Base-by-base conservation (phyloP, 2,113 vertebrate species). In the Leiothrix lutea region DNA sequence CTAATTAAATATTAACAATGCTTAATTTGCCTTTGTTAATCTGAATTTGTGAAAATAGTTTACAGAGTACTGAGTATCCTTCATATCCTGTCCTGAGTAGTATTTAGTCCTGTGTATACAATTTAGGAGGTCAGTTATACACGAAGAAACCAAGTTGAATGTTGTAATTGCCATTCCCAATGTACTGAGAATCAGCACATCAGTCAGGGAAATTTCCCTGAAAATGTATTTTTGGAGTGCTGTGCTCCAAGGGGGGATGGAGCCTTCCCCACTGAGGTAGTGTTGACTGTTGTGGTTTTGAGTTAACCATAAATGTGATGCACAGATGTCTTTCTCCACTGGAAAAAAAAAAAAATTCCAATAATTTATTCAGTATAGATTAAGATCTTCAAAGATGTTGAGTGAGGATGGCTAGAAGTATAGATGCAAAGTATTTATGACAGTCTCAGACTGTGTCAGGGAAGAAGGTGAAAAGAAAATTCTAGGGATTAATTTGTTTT, bases 311-410 rank as follows among this genome's bases (percentile, higher is more conserved):
- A 85, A 96, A 92, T 93, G 71, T 92, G 88, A 79, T 78, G 19
- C 60, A 12, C 80, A 69, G 80, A 90, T 82, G 79, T 69, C 65
- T 73, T 87, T 61, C 67, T 73, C 66, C 50, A 66, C 87, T 93
- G 69, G 80, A 72, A 54, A 87, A 88, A 62, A 38, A 89, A 71
- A 60, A 47, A 77, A 74, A 54, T 86, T 56, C 73, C 50, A 77
- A 44, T 54, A 88, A 83, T 83, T 85, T 94, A 80, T 87, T 97
- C 86, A 69, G 4, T 94, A 53, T 11, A 40, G 80, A 90, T 93
- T 90, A 91, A 92, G 82, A 82, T 96, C 72, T 97, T 96, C 85
- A 77, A 87, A 96, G 71, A 56, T 86, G 71, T 71, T 94, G 81
- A 61, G 16, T 85, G 82, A 94, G 67, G 75, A 26, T 75, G 51